These are phyloP conservation scores for Poeciliopsis presidionis DNA, from an alignment of 2,797 vertebrate genomes.

Conservation along the genomic window DNA sequence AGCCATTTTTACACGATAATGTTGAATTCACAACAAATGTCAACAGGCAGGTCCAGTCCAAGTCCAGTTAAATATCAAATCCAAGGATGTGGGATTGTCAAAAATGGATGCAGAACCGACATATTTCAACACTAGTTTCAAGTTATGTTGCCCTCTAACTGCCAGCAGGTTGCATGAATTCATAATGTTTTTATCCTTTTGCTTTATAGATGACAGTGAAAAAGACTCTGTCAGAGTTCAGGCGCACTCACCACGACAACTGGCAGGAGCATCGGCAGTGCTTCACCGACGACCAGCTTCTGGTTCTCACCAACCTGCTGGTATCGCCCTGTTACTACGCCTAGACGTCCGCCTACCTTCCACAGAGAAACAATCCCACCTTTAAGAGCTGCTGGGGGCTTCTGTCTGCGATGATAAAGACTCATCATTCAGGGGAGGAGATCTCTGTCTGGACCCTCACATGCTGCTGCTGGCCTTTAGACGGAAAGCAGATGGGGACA, in stretches of 20 bases:
- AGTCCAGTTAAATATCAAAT: neutral
- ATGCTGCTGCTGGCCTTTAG: slow-evolving; percentile 49
- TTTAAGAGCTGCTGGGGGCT: slow-evolving; percentile 21
- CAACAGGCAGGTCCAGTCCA: neutral
- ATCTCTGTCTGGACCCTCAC: slow-evolving; percentile 40
- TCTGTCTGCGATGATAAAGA: slow-evolving; percentile 14
- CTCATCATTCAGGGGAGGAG: slow-evolving; percentile 21
- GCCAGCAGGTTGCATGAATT: neutral
- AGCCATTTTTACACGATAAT: neutral
- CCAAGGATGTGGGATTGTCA: too few relatives aligned
- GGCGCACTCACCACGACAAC: slow-evolving; percentile 97
- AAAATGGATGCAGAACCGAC: neutral
- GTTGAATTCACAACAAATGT: neutral
- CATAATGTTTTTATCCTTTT: slow-evolving; percentile 1
- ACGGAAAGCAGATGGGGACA: slow-evolving; percentile 23
- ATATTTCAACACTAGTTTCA: neutral
- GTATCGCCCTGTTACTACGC: slow-evolving; percentile 89
- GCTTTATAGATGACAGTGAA: slow-evolving; percentile 93
- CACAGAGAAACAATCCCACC: slow-evolving; percentile 20
- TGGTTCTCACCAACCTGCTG: slow-evolving; percentile 96
- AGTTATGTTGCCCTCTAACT: neutral
- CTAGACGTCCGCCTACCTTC: slow-evolving; percentile 53
- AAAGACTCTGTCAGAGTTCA: slow-evolving; percentile 96
- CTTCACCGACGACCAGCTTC: slow-evolving; percentile 97
- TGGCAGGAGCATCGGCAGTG: slow-evolving; percentile 98